Conservation (phyloP, 2,888 invertebrate genomes). For the Apamea sordens region DNA sequence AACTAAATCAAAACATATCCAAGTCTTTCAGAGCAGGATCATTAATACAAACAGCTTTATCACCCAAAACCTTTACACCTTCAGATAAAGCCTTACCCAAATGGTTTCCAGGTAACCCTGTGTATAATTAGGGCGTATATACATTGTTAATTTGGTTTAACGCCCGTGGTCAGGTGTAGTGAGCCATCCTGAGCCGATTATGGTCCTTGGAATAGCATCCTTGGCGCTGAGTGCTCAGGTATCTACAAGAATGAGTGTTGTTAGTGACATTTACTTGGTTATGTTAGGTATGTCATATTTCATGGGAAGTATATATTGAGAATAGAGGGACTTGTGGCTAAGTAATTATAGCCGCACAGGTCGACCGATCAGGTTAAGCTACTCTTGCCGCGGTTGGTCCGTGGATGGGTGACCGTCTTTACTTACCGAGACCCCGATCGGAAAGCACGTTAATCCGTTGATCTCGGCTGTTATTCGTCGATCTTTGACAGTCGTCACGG, state of each 20-base stretch:
- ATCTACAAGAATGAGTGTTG: constrained; percentile 35
- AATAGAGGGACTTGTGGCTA: too few relatives aligned
- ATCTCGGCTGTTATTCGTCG: too few relatives aligned
- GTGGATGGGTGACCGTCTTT: too few relatives aligned
- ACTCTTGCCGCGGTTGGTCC: too few relatives aligned
- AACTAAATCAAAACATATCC: not conserved
- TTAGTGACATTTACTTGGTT: constrained; percentile 18
- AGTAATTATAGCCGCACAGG: too few relatives aligned
- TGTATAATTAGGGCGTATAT: constrained; percentile 64
- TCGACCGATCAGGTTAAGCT: too few relatives aligned
- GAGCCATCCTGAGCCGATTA: constrained; percentile 69
- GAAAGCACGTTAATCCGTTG: too few relatives aligned
- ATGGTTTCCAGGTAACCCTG: constrained; percentile 29
- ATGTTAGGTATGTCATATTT: not conserved
- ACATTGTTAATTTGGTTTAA: constrained; percentile 76
- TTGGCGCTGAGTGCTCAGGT: constrained; percentile 47
- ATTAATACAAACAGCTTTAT: constrained; percentile 29
- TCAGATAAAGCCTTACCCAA: constrained; percentile 33
- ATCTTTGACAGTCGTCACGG: too few relatives aligned
- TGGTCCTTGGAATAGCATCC: constrained; percentile 43
- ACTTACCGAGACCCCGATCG: too few relatives aligned
- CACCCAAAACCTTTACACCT: constrained; percentile 13
- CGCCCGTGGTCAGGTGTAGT: constrained; percentile 77
- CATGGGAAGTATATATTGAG: not conserved
- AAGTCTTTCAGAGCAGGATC: not conserved